These are phyloP conservation scores for Cantharis flavilabris DNA, from an alignment of 2,888 invertebrate species.

Conservation along the genomic window DNA sequence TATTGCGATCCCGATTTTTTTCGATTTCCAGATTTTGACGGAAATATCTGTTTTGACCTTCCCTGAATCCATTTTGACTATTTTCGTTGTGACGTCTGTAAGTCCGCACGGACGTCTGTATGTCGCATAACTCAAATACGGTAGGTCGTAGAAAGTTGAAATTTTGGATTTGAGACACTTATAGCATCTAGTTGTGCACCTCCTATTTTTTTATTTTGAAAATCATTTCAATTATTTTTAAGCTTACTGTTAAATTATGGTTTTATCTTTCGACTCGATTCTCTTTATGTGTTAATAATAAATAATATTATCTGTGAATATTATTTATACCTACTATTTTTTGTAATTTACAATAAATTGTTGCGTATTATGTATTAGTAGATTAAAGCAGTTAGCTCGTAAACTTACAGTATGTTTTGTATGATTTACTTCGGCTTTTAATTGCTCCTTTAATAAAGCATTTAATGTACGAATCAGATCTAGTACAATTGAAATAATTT, in stretches of 20 bases:
- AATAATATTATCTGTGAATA: background rate
- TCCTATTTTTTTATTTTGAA: background rate
- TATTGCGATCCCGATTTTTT: too few species aligned
- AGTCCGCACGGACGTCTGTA: too few species aligned
- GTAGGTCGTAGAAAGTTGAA: too few species aligned
- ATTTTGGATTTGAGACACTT: too few species aligned
- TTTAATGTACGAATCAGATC: background rate
- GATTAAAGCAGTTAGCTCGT: background rate
- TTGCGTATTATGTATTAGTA: background rate
- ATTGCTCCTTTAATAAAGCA: background rate
- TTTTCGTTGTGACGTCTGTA: too few species aligned
- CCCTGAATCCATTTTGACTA: too few species aligned
- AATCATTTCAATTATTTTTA: background rate
- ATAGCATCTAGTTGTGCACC: too few species aligned
- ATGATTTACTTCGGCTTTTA: background rate
- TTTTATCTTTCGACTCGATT: too few species aligned
- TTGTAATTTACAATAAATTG: background rate
- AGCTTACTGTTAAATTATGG: background rate
- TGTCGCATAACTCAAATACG: too few species aligned
- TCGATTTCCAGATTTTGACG: too few species aligned
- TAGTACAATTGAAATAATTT: constrained; percentile 4
- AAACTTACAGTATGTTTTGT: background rate
- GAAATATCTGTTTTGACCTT: too few species aligned
- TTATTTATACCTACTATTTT: background rate
- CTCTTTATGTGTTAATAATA: too few species aligned